phyloP scores from a whole-genome alignment of 2,888 invertebrate species.

The Eristalis tenax region DNA sequence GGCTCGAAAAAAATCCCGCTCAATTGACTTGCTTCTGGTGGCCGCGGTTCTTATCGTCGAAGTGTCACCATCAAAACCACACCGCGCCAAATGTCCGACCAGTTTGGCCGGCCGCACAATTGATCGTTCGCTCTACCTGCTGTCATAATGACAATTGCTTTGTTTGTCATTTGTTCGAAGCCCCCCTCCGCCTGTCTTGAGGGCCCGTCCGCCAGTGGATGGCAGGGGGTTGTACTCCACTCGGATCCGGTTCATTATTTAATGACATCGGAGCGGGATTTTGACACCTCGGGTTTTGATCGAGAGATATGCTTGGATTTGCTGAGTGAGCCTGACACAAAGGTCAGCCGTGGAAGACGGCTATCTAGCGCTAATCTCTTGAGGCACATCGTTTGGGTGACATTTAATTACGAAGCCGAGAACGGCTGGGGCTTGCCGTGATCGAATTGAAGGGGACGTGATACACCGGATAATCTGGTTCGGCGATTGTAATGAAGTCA shows the following conservation, averaged over 20 bases:
- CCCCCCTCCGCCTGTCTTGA: too few relatives aligned
- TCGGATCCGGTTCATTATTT: constrained; percentile 58
- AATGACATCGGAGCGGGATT: constrained; percentile 31
- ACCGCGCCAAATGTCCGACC: constrained; percentile 1
- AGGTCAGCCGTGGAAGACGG: constrained; percentile 34
- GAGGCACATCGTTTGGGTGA: constrained; percentile 10
- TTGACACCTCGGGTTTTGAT: constrained; percentile 23
- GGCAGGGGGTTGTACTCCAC: constrained; percentile 12
- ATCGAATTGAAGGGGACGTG: background rate
- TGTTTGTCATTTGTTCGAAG: constrained; percentile 19
- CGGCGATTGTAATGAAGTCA: background rate
- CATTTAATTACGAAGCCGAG: constrained; percentile 6
- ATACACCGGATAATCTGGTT: constrained; percentile 6
- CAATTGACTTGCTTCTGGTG: constrained; percentile 22
- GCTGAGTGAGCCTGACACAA: background rate
- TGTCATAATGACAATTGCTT: constrained; percentile 42
- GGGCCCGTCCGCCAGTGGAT: too few relatives aligned
- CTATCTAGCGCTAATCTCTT: background rate
- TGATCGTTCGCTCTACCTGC: constrained; percentile 35
- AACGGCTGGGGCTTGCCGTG: background rate
- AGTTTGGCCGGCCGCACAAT: constrained; percentile 2
- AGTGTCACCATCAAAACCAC: constrained; percentile 20
- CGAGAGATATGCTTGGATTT: constrained; percentile 8
- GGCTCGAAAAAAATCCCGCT: constrained; percentile 21
- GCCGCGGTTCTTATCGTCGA: constrained; percentile 35